phyloP scores from a whole-genome alignment of 2,888 invertebrate genomes.

The Limnephilus marmoratus region DNA sequence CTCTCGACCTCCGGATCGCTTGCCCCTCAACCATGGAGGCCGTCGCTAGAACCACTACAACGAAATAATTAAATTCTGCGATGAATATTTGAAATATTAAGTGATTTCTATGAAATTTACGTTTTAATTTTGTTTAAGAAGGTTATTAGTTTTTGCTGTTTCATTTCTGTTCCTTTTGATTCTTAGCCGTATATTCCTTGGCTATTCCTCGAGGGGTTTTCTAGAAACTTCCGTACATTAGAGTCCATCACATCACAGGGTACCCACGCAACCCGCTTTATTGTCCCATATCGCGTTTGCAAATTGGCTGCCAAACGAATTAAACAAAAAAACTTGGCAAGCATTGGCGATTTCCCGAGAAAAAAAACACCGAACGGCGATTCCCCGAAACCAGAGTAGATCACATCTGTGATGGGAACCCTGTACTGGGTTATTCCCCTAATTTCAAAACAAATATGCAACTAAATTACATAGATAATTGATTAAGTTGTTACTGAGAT shows the following conservation, averaged over 20 bases:
- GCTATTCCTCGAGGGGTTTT: not conserved
- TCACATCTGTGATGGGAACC: slow-evolving; percentile 4
- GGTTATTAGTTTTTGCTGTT: not conserved
- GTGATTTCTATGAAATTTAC: no score
- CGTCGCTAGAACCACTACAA: no score
- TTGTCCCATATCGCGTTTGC: not conserved
- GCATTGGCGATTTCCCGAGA: not conserved
- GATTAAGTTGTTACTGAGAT: not conserved
- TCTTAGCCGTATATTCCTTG: not conserved
- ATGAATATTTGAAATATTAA: no score
- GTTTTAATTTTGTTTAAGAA: not conserved
- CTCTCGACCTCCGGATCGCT: no score
- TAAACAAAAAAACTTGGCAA: slow-evolving; percentile 31
- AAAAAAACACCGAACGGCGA: slow-evolving; percentile 7
- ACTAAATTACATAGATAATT: not conserved
- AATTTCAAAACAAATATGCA: not conserved
- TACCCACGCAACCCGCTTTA: slow-evolving; percentile 28
- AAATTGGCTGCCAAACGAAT: not conserved
- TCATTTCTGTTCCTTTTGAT: not conserved
- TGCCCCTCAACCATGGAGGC: no score
- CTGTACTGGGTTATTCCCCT: slow-evolving; percentile 18
- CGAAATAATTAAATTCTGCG: no score
- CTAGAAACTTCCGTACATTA: slow-evolving; percentile 8
- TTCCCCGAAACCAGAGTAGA: slow-evolving; percentile 25
- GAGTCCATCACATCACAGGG: slow-evolving; percentile 2